Percentiles rank a stretch among this genome's conserved stretches.
Conservation (phyloP, 2,888 invertebrate species). For the Salticus scenicus region DNA sequence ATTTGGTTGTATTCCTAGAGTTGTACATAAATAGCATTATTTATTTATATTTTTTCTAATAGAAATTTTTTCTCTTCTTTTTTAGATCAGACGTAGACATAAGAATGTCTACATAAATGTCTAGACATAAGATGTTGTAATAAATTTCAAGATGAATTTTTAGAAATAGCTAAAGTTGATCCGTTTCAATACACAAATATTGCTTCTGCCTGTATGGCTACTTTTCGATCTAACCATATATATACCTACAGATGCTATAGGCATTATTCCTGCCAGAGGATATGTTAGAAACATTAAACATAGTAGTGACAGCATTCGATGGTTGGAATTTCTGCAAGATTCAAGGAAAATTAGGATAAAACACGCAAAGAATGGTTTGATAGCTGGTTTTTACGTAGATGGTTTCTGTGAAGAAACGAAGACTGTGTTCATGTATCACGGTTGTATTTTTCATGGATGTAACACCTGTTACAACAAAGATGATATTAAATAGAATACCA, state of each 20-base stretch:
- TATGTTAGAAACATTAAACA: background rate
- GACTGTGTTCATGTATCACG: background rate
- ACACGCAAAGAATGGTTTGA: background rate
- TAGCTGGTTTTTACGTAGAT: background rate
- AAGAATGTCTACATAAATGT: no score
- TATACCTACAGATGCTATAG: background rate
- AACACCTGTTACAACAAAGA: background rate
- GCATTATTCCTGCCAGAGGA: background rate
- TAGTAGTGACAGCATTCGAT: background rate
- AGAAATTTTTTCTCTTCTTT: no score
- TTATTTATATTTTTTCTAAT: no score
- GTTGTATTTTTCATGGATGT: background rate
- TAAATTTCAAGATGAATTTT: background rate
- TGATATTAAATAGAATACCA: background rate
- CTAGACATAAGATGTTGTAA: background rate
- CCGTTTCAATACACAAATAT: background rate
- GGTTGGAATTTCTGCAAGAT: background rate
- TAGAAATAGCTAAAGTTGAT: slow-evolving; percentile 9
- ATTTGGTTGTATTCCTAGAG: no score
- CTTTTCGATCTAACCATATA: background rate
- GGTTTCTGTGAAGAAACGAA: background rate
- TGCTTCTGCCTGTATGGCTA: background rate
- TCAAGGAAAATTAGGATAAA: background rate
- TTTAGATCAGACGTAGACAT: slow-evolving; percentile 21
- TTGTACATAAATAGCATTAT: no score